Evolutionary conservation across 1,140 invertebrate species (phyloP).

Genomic region (Belonocnema kinseyi): DNA sequence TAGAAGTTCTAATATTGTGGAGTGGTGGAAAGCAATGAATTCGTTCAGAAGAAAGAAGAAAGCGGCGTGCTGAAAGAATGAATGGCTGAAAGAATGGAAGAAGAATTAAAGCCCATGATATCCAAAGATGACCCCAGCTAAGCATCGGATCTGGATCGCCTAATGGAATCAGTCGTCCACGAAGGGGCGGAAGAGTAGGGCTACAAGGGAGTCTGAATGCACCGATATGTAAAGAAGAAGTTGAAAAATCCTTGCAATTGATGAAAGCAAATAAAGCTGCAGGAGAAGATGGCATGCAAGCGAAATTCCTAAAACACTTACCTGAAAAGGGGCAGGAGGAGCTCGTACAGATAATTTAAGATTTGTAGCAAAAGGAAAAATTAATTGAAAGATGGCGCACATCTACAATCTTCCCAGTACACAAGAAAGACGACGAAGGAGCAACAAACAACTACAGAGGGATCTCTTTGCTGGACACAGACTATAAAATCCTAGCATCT

Average conservation of each 20-base stretch:
- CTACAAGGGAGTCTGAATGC: constrained; percentile 30
- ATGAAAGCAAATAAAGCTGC: constrained; percentile 57
- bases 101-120: no score
- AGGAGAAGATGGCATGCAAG: constrained; percentile 56
- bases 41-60: no score
- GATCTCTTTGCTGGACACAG: no score
- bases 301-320: constrained; percentile 58
- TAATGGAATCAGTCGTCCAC: background rate
- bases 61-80: constrained; percentile 23
- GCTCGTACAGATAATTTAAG: background rate
- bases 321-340: constrained; percentile 35
- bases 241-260: constrained; percentile 50
- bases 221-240: constrained; percentile 43
- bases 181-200: background rate
- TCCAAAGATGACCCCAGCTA: no score
- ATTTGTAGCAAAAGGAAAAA: no score
- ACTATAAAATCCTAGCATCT: no score
- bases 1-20: no score
- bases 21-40: no score
- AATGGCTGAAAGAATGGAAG: constrained; percentile 35
- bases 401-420: no score
- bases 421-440: no score
- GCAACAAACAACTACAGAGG: no score
- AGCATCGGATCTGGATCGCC: background rate
- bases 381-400: no score